These are phyloP conservation scores for Spinibarbus caldwelli DNA, from an alignment of 2,797 vertebrate species.

Conservation along the genomic window DNA sequence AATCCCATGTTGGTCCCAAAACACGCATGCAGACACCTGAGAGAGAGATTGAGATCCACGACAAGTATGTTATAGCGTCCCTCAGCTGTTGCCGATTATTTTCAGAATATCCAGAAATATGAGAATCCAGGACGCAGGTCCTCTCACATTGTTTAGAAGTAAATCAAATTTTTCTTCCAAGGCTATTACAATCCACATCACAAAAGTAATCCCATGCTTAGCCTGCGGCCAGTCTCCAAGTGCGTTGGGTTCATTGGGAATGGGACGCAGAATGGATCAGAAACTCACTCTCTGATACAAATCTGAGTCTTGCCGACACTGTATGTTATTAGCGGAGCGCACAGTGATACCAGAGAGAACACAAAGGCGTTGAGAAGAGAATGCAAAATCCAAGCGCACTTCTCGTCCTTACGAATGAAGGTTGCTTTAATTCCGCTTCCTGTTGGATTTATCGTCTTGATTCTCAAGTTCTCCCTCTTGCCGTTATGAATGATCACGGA, in stretches of 20 bases:
- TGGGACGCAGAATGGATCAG: slow-evolving; percentile 8
- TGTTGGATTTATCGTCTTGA: slow-evolving; percentile 27
- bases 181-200: slow-evolving; percentile 78
- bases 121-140: slow-evolving; percentile 77
- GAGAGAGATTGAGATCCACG: slow-evolving; percentile 42
- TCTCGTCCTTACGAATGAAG: not conserved
- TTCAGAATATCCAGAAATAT: slow-evolving; percentile 82
- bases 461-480: slow-evolving; percentile 14
- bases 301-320: slow-evolving; percentile 58
- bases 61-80: slow-evolving; percentile 55
- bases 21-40: slow-evolving; percentile 64
- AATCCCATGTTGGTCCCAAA: slow-evolving; percentile 76
- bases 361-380: slow-evolving; percentile 20
- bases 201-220: slow-evolving; percentile 79
- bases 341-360: slow-evolving; percentile 10
- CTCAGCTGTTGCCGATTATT: slow-evolving; percentile 80
- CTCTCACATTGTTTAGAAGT: slow-evolving; percentile 79
- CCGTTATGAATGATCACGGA: slow-evolving; percentile 23
- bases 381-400: slow-evolving; percentile 12
- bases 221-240: slow-evolving; percentile 70
- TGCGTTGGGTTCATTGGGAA: slow-evolving; percentile 69
- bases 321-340: not conserved
- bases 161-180: slow-evolving; percentile 69
- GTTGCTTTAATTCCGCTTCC: slow-evolving; percentile 47
- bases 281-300: slow-evolving; percentile 68